Conservation (phyloP, 1,140 invertebrate species). For the Drosophila erecta region DNA sequence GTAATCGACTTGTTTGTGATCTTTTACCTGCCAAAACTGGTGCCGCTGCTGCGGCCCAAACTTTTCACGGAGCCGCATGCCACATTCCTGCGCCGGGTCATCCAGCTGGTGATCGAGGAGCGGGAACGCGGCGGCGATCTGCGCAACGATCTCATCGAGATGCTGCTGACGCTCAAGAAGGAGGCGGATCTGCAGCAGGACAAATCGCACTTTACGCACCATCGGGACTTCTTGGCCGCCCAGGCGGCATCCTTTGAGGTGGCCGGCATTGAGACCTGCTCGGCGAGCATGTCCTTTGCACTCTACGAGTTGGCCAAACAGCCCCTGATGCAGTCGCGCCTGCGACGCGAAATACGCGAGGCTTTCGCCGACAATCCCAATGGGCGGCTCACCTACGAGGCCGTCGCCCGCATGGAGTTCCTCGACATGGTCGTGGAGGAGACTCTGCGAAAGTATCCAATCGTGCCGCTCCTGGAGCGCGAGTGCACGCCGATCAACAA, state of each 20-base stretch:
- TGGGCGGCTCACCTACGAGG: slow-evolving; percentile 86
- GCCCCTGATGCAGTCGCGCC: slow-evolving; percentile 88
- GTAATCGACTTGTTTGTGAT: slow-evolving; percentile 85
- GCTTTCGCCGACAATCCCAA: slow-evolving; percentile 82
- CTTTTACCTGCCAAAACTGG: slow-evolving; percentile 84
- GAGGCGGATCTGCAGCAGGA: slow-evolving; percentile 77
- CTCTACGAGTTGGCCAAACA: slow-evolving; percentile 89
- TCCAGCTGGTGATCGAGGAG: slow-evolving; percentile 84
- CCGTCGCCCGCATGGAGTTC: slow-evolving; percentile 87
- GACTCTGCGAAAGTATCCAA: slow-evolving; percentile 81
- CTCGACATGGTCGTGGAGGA: slow-evolving; percentile 87
- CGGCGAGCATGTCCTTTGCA: slow-evolving; percentile 88
- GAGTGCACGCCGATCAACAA: slow-evolving; percentile 79
- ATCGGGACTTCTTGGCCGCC: slow-evolving; percentile 86
- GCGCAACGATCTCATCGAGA: slow-evolving; percentile 85
- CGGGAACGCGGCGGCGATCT: slow-evolving; percentile 72
- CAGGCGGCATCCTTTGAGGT: slow-evolving; percentile 90
- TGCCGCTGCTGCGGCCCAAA: slow-evolving; percentile 59
- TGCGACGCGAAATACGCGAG: slow-evolving; percentile 88
- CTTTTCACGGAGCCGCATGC: slow-evolving; percentile 64
- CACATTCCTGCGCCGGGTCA: slow-evolving; percentile 75
- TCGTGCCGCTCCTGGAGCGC: slow-evolving; percentile 73
- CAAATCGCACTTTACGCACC: slow-evolving; percentile 75
- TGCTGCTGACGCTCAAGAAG: slow-evolving; percentile 85
- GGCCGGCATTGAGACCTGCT: slow-evolving; percentile 92